Evolutionary conservation across 2,113 vertebrate species (phyloP).

Genomic region (Antennarius striatus): DNA sequence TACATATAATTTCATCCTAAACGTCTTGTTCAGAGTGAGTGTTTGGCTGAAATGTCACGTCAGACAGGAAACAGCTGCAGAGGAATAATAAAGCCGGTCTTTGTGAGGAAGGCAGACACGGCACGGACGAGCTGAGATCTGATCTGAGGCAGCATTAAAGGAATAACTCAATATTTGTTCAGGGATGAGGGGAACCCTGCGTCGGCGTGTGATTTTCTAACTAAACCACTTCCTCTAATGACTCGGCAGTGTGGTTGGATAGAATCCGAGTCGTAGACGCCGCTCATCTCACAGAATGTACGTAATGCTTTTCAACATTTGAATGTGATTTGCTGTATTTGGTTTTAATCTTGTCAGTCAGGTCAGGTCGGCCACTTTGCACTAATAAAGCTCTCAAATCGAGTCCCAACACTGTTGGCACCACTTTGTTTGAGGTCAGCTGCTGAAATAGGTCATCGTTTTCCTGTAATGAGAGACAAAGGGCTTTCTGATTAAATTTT

Average conservation of each 20-base stretch:
- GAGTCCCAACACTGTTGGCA: slow-evolving; percentile 42
- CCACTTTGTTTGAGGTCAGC: slow-evolving; percentile 62
- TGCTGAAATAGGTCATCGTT: slow-evolving; percentile 56
- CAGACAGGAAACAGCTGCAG: slow-evolving; percentile 41
- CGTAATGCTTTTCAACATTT: neutral
- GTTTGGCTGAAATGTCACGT: slow-evolving; percentile 1
- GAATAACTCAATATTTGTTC: slow-evolving; percentile 3
- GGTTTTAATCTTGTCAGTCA: slow-evolving; percentile 2
- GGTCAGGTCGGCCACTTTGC: slow-evolving; percentile 28
- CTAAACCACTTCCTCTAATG: too few relatives aligned
- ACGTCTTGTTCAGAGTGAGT: neutral
- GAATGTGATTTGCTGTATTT: neutral
- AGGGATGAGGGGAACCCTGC: neutral
- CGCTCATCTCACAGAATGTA: neutral
- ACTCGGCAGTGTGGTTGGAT: too few relatives aligned
- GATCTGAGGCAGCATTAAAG: too few relatives aligned
- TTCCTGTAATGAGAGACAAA: slow-evolving; percentile 57
- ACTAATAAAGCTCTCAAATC: slow-evolving; percentile 32
- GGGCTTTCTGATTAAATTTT: slow-evolving; percentile 57
- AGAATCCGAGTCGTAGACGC: neutral
- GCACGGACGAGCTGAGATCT: neutral
- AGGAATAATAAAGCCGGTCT: slow-evolving; percentile 20
- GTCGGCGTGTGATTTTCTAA: too few relatives aligned
- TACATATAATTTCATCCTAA: neutral
- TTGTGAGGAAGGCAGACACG: slow-evolving; percentile 9